These are phyloP conservation scores for Passerculus sandwichensis DNA, from an alignment of 2,797 vertebrate species.

Conservation along the genomic window DNA sequence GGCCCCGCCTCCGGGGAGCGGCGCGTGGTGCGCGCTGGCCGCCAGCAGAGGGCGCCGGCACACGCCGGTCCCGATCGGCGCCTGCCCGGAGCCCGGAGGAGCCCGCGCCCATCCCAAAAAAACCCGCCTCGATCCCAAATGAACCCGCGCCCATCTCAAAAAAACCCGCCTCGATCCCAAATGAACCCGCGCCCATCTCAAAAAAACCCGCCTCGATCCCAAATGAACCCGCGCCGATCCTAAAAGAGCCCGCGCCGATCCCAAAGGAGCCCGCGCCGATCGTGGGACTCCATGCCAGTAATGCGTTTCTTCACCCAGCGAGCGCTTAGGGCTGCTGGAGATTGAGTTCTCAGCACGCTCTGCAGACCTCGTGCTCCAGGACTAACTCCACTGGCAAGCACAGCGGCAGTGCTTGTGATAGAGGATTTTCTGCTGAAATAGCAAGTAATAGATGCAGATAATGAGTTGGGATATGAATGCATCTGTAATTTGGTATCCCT, in stretches of 20 bases:
- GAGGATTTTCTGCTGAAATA: background rate
- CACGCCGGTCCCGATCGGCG: background rate
- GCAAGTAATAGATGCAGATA: background rate
- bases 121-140: no score
- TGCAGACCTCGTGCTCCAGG: background rate
- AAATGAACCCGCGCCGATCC: no score
- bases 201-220: background rate
- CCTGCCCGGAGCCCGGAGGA: background rate
- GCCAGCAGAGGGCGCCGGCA: slow-evolving; percentile 55
- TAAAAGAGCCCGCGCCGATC: no score
- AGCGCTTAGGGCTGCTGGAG: background rate
- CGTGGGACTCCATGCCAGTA: background rate
- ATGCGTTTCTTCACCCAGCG: background rate
- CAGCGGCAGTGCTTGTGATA: background rate
- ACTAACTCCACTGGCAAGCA: background rate
- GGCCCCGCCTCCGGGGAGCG: background rate
- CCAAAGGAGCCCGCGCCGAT: rapidly evolving
- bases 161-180: no score
- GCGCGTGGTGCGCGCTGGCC: background rate
- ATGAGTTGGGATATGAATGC: background rate
- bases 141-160: no score
- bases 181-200: no score
- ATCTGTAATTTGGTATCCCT: background rate
- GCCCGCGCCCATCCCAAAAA: rapidly evolving
- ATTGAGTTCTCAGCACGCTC: background rate